Percentiles rank a stretch among this genome's conserved stretches.
Evolutionary conservation across 2,113 vertebrate species (phyloP).

Genomic region (Abramis brama): DNA sequence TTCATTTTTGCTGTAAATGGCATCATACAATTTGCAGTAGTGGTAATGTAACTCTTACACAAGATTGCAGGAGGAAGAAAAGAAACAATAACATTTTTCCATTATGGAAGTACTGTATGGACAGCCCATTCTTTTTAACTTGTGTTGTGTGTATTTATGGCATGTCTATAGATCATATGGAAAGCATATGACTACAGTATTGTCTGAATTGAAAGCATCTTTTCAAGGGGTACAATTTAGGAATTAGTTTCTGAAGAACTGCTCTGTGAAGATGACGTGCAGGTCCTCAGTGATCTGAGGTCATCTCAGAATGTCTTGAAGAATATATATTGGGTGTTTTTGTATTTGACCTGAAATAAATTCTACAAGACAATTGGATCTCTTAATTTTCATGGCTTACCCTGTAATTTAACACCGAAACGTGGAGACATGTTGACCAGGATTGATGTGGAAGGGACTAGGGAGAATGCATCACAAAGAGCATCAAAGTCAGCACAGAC

Average conservation of each 20-base stretch:
- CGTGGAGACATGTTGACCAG: slow-evolving; percentile 4
- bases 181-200: not conserved
- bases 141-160: not conserved
- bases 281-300: not conserved
- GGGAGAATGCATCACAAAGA: not conserved
- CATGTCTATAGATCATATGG: not conserved
- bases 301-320: slow-evolving; percentile 18
- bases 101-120: not conserved
- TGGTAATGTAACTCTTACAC: not conserved
- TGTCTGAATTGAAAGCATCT: not conserved
- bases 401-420: slow-evolving; percentile 27
- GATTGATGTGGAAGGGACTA: not conserved
- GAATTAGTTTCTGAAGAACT: not conserved
- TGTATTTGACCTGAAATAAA: slow-evolving; percentile 1
- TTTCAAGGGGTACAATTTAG: not conserved
- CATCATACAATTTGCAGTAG: not conserved
- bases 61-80: not conserved
- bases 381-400: not conserved
- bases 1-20: not conserved
- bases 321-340: slow-evolving; percentile 8
- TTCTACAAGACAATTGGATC: slow-evolving; percentile 28
- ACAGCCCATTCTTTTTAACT: not conserved
- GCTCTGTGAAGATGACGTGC: not conserved
- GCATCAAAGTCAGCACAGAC: not conserved
- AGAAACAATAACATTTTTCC: rapidly evolving